These are phyloP conservation scores for Agrilus planipennis DNA, from an alignment of 1,140 invertebrate genomes.

Conservation along the genomic window DNA sequence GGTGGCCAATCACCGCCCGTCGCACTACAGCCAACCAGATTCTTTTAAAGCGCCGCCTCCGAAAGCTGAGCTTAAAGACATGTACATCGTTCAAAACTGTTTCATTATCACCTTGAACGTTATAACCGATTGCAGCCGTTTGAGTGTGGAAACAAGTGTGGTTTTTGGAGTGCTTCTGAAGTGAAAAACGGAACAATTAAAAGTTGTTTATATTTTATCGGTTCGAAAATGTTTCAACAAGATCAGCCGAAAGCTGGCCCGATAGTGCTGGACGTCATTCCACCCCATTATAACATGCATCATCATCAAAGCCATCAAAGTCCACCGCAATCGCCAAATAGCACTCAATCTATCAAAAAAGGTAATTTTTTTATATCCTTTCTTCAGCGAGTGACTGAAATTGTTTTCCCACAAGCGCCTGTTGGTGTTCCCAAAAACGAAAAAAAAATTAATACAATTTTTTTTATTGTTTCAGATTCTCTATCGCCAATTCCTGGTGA, in stretches of 20 bases:
- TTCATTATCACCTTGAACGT: slow-evolving; percentile 1
- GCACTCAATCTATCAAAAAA: slow-evolving; percentile 22
- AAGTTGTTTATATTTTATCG: too few relatives aligned
- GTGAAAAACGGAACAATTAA: slow-evolving; percentile 2
- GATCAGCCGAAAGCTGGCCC: slow-evolving; percentile 15
- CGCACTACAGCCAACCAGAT: slow-evolving; percentile 22
- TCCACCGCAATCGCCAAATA: slow-evolving; percentile 29
- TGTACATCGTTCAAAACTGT: slow-evolving; percentile 1
- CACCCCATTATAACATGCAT: slow-evolving; percentile 26
- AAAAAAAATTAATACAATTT: too few relatives aligned
- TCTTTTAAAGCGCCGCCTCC: slow-evolving; percentile 9
- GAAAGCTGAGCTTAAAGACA: not conserved
- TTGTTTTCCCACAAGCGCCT: too few relatives aligned
- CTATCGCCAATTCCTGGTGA: slow-evolving; percentile 32
- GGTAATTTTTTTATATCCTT: too few relatives aligned
- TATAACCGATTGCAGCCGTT: not conserved
- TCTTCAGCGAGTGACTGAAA: too few relatives aligned
- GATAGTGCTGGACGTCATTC: slow-evolving; percentile 28
- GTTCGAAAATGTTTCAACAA: too few relatives aligned
- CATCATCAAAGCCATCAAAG: slow-evolving; percentile 17
- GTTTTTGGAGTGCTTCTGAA: slow-evolving; percentile 1
- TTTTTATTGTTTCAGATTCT: slow-evolving; percentile 30
- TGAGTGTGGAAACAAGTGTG: not conserved
- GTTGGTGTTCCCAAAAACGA: too few relatives aligned
- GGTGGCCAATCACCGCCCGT: slow-evolving; percentile 25